Base-by-base conservation (phyloP, 2,888 invertebrate genomes). In the Masnerella sp. region DNA sequence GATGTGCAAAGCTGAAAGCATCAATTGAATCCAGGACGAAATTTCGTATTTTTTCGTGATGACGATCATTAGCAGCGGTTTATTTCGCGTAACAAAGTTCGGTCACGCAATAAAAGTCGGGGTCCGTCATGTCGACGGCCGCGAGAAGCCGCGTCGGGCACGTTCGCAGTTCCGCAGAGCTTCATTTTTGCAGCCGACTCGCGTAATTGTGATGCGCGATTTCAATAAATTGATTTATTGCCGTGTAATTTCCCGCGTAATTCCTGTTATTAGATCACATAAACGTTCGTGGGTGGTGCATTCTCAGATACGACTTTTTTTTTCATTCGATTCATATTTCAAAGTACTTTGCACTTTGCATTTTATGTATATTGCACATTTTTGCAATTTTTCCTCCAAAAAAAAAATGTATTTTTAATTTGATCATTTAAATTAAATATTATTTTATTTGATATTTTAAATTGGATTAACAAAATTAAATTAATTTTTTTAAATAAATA, bases 31-130 rank as follows among this genome's bases (percentile, higher is more conserved):
- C 7, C 7, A 7, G 5, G 25, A 25, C 7, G 7, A 25, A 25
- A 40, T 40, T 15, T 40, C 15, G 8, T 5, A 40, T 15, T 40
- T 22, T 45, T 58, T 45, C 43, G 43, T 58, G 34, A 25, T 36
- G 30, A 58, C 34, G 36, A 30, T 30, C 12, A 54, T 40, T 54
- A 28, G 30, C 14, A 14, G 40, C 8, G 25, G 25, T 51, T 62
- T 62, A 52, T 52, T 64, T 52, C 28, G 43, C 9, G 40, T 18
- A 64, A 52, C 62, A 52, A 52, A 64, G 52, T 64, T 43, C 36
- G 36, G 64, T 64, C 62, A 64, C 62, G 62, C 62, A 36, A 64
- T 51, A 51, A 43, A 51, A 49, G 51, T 51, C 42, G 28, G 51
- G 11, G 51, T 43, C 40, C 34, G 34, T 62, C 51, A 51, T 62